Evolutionary conservation across 2,797 vertebrate genomes (phyloP).

Genomic region (Accipiter fasciatus): DNA sequence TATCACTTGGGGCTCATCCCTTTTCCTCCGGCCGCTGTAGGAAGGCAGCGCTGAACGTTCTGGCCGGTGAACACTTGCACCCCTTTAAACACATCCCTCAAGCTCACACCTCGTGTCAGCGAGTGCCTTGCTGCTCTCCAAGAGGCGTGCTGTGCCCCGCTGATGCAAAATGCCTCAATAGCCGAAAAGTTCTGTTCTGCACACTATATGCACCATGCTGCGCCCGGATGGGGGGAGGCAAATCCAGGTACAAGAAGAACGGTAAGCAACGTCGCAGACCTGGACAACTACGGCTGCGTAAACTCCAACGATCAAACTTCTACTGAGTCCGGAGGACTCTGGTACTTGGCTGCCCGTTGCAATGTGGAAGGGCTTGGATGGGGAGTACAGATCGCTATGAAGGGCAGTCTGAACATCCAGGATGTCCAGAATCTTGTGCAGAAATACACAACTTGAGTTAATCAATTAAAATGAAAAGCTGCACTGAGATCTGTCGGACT

Average conservation of each 20-base stretch:
- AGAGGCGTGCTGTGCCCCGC: background rate
- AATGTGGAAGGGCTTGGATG: accelerated
- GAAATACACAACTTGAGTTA: background rate
- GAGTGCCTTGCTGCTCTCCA: accelerated
- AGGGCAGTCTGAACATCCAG: background rate
- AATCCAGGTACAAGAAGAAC: background rate
- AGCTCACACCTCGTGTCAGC: background rate
- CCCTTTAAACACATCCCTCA: background rate
- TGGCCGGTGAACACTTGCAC: background rate
- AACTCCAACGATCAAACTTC: background rate
- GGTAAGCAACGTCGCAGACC: accelerated
- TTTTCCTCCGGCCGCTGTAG: background rate
- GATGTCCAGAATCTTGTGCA: background rate
- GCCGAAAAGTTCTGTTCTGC: background rate
- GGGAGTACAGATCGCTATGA: accelerated
- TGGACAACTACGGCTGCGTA: background rate
- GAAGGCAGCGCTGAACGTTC: background rate
- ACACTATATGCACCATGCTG: accelerated
- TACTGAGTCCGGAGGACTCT: background rate
- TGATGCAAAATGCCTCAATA: background rate
- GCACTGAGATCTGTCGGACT: background rate
- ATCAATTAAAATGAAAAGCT: background rate
- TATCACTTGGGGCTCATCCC: background rate
- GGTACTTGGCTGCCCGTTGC: accelerated
- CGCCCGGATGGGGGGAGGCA: accelerated